Evolutionary conservation across 1,140 invertebrate genomes (phyloP).

Genomic region (Prorops nasuta): DNA sequence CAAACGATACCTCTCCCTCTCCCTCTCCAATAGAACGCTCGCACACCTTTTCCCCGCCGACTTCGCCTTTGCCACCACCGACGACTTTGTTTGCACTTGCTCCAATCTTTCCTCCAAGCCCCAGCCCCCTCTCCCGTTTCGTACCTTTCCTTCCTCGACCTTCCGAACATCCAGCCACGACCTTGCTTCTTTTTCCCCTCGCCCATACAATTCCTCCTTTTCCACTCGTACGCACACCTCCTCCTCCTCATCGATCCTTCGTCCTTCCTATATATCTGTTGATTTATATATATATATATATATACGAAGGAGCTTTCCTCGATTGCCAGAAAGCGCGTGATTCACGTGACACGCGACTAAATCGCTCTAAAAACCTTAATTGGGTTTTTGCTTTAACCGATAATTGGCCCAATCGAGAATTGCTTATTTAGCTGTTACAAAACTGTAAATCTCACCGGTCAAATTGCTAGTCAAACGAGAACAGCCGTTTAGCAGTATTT

Average conservation of each 20-base stretch:
- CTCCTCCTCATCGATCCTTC: conserved; percentile 16
- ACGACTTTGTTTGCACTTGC: conserved; percentile 1
- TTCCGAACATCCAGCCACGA: conserved; percentile 10
- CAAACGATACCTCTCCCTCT: conserved; percentile 16
- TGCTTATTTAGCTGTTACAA: too few relatives aligned
- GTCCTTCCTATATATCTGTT: too few relatives aligned
- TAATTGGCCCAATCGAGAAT: too few relatives aligned
- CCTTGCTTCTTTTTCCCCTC: background rate
- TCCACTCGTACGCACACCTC: conserved; percentile 11
- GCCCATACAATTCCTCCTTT: background rate
- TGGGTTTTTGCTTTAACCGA: too few relatives aligned
- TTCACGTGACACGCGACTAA: too few relatives aligned
- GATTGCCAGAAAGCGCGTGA: too few relatives aligned
- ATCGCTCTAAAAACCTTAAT: too few relatives aligned
- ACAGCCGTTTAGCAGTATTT: too few relatives aligned
- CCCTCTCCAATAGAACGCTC: conserved; percentile 13
- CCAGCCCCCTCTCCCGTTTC: background rate
- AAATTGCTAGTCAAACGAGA: too few relatives aligned
- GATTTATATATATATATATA: too few relatives aligned
- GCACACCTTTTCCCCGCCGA: conserved; percentile 1
- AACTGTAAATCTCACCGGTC: too few relatives aligned
- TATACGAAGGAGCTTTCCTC: too few relatives aligned
- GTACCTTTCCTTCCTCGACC: conserved; percentile 20
- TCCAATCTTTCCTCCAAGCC: background rate
- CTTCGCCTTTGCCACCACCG: background rate